Evolutionary conservation across 2,113 vertebrate species (phyloP).

Genomic region (Brachirus orientalis): DNA sequence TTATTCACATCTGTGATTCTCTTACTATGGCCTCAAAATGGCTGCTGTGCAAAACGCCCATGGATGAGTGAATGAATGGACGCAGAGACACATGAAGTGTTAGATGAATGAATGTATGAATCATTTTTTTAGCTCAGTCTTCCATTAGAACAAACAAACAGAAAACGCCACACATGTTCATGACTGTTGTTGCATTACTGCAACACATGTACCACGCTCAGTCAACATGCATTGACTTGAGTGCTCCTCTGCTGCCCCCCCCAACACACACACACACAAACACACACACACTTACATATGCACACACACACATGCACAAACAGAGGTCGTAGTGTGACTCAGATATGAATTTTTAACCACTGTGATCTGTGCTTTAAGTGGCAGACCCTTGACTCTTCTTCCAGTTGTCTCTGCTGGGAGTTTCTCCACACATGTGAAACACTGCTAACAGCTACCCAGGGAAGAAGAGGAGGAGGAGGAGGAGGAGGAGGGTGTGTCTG

Average conservation of each 20-base stretch:
- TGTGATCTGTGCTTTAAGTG: slow-evolving; percentile 64
- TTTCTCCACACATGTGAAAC: slow-evolving; percentile 63
- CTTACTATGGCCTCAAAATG: too few relatives aligned
- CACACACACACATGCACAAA: slow-evolving; percentile 40
- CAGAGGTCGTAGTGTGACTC: slow-evolving; percentile 18
- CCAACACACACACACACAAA: slow-evolving; percentile 1
- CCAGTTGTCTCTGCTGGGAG: slow-evolving; percentile 52
- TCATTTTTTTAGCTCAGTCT: too few relatives aligned
- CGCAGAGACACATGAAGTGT: too few relatives aligned
- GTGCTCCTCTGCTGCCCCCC: slow-evolving; percentile 6
- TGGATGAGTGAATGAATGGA: neutral
- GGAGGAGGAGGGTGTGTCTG: slow-evolving; percentile 16
- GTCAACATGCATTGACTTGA: slow-evolving; percentile 48
- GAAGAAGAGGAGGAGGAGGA: slow-evolving; percentile 26
- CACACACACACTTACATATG: slow-evolving; percentile 23
- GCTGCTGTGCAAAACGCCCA: too few relatives aligned
- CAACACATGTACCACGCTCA: slow-evolving; percentile 39
- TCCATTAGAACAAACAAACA: neutral
- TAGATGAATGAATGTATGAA: neutral
- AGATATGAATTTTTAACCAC: slow-evolving; percentile 69
- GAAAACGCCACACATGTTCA: slow-evolving; percentile 10
- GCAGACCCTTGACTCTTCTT: slow-evolving; percentile 46
- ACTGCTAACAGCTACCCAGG: slow-evolving; percentile 64
- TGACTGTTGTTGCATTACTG: slow-evolving; percentile 11
- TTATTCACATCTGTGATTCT: too few relatives aligned